Percentiles rank a stretch among this genome's conserved stretches.
phyloP scores from a whole-genome alignment of 2,113 vertebrate genomes.

The Odocoileus hemionus region DNA sequence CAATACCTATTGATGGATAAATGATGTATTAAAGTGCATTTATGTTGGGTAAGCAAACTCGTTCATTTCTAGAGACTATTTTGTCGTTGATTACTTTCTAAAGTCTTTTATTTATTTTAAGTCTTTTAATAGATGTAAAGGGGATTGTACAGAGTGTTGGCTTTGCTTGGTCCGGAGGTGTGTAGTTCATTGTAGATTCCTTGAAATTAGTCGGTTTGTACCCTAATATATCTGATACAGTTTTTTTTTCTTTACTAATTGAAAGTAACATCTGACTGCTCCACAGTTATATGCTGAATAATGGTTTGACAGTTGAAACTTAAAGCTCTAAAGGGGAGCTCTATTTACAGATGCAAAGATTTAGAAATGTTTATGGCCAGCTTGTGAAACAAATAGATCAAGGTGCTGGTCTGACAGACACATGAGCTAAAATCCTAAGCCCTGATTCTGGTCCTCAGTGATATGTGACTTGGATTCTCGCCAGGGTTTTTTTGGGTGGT shows the following conservation, averaged over 20 bases:
- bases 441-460: neutral
- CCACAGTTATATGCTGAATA: constrained; percentile 35
- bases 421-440: neutral
- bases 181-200: constrained; percentile 34
- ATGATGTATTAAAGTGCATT: constrained; percentile 57
- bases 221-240: neutral
- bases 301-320: constrained; percentile 19
- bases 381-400: neutral
- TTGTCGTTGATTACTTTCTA: constrained; percentile 46
- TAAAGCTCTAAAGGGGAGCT: neutral
- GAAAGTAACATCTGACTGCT: neutral
- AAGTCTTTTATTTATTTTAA: constrained; percentile 38
- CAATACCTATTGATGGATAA: constrained; percentile 58
- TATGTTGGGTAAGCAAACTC: constrained; percentile 65
- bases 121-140: constrained; percentile 32
- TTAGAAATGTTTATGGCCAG: neutral
- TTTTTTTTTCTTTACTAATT: constrained; percentile 20
- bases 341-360: neutral
- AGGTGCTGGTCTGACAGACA: neutral
- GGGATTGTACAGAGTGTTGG: neutral
- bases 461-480: neutral
- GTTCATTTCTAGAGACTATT: constrained; percentile 56
- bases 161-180: constrained; percentile 37
- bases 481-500: neutral
- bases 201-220: neutral